Percentiles rank a stretch among this genome's conserved stretches.
Conservation (phyloP, 2,797 vertebrate species). For the Halcyon leucocephala region DNA sequence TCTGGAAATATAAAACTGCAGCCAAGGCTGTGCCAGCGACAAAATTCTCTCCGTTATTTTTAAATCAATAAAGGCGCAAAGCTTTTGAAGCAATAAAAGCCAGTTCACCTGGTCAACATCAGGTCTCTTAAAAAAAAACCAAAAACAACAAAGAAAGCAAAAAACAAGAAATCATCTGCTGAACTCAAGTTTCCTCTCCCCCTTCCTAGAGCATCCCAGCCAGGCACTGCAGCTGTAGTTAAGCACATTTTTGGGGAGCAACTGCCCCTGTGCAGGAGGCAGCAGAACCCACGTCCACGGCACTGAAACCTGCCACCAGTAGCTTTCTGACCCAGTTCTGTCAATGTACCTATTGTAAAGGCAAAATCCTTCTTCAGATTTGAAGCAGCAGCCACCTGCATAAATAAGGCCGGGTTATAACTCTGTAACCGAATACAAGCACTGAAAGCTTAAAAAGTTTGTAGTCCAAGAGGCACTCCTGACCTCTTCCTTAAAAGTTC, state of each 20-base stretch:
- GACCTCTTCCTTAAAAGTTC: conserved; percentile 77
- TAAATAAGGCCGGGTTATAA: conserved; percentile 81
- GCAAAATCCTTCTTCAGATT: conserved; percentile 70
- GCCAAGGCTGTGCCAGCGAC: fast-evolving
- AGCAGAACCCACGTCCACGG: not conserved
- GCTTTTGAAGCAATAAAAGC: not conserved
- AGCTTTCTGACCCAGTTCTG: conserved; percentile 62
- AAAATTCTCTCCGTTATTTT: not conserved
- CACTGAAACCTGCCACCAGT: not conserved
- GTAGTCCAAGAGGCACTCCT: conserved; percentile 75
- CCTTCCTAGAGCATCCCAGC: not conserved
- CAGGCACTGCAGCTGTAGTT: not conserved
- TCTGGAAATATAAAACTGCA: not conserved
- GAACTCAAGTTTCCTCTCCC: not conserved
- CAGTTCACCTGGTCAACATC: not conserved
- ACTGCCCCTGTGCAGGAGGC: not conserved
- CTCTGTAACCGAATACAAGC: conserved; percentile 77
- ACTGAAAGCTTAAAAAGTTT: conserved; percentile 74
- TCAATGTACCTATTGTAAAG: conserved; percentile 80
- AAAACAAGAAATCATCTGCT: not conserved
- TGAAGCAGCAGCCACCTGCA: conserved; percentile 82
- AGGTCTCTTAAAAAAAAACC: not conserved
- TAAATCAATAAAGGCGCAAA: not conserved
- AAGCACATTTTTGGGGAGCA: not conserved
- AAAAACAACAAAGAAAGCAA: no score